A percentile compares a stretch with the other conserved stretches of the same genome.
phyloP scores from a whole-genome alignment of 30 jellyfish, hydroid and myxozoan genomes.

The Cassiopea andromeda region DNA sequence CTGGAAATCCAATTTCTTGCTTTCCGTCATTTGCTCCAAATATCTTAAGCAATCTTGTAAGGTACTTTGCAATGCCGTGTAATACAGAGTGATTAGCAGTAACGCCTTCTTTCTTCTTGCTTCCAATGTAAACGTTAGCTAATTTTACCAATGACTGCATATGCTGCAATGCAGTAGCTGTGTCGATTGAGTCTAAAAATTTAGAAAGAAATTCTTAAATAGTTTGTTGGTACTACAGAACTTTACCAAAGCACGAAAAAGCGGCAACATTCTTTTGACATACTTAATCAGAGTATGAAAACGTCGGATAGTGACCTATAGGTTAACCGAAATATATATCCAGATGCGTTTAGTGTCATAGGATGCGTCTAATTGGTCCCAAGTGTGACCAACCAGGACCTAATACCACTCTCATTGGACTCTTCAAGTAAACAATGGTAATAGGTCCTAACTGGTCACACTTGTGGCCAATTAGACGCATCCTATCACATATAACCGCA shows the following conservation, averaged over 20 bases:
- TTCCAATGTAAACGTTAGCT: conserved; percentile 84
- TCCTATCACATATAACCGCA: no score
- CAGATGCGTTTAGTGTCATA: no score
- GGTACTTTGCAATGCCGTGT: conserved; percentile 83
- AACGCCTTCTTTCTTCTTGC: conserved; percentile 59
- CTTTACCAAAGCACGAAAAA: background rate
- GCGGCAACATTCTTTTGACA: no score
- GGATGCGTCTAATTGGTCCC: no score
- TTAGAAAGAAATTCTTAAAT: background rate
- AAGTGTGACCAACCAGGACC: no score
- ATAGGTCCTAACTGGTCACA: no score
- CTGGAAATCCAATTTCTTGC: conserved; percentile 90
- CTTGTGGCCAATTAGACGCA: no score
- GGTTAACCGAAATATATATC: no score
- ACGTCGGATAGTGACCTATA: no score
- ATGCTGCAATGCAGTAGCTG: conserved; percentile 87
- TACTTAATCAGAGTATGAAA: no score
- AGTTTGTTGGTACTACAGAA: background rate
- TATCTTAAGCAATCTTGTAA: conserved; percentile 83
- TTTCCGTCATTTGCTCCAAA: conserved; percentile 97
- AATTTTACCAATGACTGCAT: conserved; percentile 90
- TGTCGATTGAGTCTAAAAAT: conserved; percentile 87
- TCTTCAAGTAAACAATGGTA: no score
- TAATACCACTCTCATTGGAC: no score
- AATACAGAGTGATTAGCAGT: conserved; percentile 75